A percentile compares a stretch with the other conserved stretches of the same genome.
phyloP scores from a whole-genome alignment of 2,888 invertebrate genomes.

The Dermolepida albohirtum region DNA sequence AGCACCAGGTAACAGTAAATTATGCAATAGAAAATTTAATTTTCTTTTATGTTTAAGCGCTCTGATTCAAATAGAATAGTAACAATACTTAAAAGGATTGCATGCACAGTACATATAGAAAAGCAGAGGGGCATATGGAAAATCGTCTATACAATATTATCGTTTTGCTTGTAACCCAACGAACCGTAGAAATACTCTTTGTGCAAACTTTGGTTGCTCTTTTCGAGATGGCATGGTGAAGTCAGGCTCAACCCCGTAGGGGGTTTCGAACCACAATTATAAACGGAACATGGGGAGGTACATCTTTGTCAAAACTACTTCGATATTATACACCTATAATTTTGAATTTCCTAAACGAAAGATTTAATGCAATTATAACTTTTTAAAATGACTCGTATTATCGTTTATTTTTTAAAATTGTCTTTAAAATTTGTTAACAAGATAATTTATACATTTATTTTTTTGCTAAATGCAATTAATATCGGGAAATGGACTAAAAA shows the following conservation, averaged over 20 bases:
- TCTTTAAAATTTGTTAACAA: conserved; percentile 6
- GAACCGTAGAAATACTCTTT: conserved; percentile 48
- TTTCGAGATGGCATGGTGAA: conserved; percentile 34
- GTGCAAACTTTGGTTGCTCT: conserved; percentile 44
- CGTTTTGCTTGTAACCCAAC: conserved; percentile 50
- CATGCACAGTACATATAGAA: conserved; percentile 12
- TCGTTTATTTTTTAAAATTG: not conserved
- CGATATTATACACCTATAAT: conserved; percentile 23
- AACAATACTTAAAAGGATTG: conserved; percentile 40
- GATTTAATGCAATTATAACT: not conserved
- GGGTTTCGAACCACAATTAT: conserved; percentile 58
- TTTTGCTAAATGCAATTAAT: not conserved
- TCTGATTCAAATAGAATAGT: conserved; percentile 19
- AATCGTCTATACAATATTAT: conserved; percentile 33
- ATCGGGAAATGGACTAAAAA: conserved; percentile 6
- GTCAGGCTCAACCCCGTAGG: conserved; percentile 53
- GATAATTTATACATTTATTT: conserved; percentile 8
- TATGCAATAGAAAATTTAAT: conserved; percentile 32
- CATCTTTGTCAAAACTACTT: conserved; percentile 47
- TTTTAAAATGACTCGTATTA: not conserved
- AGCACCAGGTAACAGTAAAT: conserved; percentile 16
- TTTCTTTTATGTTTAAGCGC: conserved; percentile 30
- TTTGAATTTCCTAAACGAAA: not conserved
- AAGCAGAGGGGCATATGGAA: conserved; percentile 23
- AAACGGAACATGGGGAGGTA: conserved; percentile 52